Percentiles rank a stretch among this genome's conserved stretches.
These are phyloP conservation scores for Mimumesa dahlbomi DNA, from an alignment of 2,888 invertebrate species.

Conservation along the genomic window DNA sequence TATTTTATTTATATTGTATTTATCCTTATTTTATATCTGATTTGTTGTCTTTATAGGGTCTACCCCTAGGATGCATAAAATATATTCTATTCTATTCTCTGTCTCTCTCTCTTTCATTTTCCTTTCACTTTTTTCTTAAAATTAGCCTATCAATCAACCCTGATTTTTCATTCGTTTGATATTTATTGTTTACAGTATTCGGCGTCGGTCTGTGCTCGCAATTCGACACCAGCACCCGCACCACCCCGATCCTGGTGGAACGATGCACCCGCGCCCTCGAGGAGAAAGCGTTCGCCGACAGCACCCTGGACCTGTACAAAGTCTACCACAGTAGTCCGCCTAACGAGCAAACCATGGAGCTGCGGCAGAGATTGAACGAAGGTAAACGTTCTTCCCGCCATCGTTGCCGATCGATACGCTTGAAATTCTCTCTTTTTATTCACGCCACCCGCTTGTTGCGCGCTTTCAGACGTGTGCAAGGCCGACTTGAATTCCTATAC, in stretches of 20 bases:
- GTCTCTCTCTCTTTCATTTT: background rate
- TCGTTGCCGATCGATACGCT: background rate
- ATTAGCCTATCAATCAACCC: no score
- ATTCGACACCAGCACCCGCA: conserved; percentile 82
- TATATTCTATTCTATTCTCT: no score
- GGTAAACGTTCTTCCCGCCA: conserved; percentile 65
- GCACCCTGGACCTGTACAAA: conserved; percentile 84
- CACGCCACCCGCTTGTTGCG: background rate
- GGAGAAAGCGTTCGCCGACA: conserved; percentile 81
- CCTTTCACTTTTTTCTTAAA: no score
- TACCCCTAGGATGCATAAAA: no score
- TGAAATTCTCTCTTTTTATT: background rate
- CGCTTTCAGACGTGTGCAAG: conserved; percentile 76
- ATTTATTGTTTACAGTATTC: conserved; percentile 81
- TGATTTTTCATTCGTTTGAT: background rate
- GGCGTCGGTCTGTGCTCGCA: conserved; percentile 85
- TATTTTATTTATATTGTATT: no score
- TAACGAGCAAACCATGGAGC: conserved; percentile 83
- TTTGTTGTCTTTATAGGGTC: no score
- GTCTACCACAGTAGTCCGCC: conserved; percentile 85
- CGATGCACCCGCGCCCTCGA: conserved; percentile 85
- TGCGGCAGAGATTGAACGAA: conserved; percentile 82
- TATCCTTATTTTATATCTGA: no score
- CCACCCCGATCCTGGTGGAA: conserved; percentile 84
- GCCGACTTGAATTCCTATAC: conserved; percentile 81